phyloP scores from a whole-genome alignment of 2,113 vertebrate species.

The Prolemur simus region DNA sequence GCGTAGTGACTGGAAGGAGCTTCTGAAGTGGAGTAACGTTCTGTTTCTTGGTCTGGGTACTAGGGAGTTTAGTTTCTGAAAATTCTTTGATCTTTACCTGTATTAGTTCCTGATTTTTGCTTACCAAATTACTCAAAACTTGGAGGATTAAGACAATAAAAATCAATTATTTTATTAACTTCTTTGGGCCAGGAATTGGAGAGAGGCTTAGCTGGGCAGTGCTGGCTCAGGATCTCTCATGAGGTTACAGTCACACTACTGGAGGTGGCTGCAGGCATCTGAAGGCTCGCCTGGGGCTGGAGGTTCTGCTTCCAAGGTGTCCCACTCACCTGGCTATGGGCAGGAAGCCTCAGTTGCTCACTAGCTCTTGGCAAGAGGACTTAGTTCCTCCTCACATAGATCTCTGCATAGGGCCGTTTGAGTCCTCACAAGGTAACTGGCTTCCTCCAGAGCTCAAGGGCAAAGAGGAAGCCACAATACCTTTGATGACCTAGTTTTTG shows the following conservation, averaged over 20 bases:
- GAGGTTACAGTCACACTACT: background rate
- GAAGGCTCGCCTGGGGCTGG: background rate
- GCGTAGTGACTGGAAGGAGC: background rate
- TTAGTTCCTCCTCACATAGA: background rate
- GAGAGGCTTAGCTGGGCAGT: background rate
- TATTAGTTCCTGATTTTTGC: background rate
- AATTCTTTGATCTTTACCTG: background rate
- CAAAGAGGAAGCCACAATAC: background rate
- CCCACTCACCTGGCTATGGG: background rate
- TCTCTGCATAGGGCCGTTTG: background rate
- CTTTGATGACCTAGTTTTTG: background rate
- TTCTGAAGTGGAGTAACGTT: background rate
- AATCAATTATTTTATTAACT: background rate
- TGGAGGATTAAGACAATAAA: background rate
- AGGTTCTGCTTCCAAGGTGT: background rate
- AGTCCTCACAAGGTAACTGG: background rate
- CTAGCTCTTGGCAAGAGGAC: background rate
- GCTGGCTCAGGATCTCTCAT: background rate
- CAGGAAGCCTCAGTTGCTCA: background rate
- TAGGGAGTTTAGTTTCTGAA: background rate
- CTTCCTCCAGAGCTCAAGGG: background rate
- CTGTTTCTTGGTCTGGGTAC: background rate
- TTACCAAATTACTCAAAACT: background rate
- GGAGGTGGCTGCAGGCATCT: no score
- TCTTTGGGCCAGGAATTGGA: background rate